phyloP scores from a whole-genome alignment of 53 echinoderm and acorn worm species.

The Zoroaster sp. region DNA sequence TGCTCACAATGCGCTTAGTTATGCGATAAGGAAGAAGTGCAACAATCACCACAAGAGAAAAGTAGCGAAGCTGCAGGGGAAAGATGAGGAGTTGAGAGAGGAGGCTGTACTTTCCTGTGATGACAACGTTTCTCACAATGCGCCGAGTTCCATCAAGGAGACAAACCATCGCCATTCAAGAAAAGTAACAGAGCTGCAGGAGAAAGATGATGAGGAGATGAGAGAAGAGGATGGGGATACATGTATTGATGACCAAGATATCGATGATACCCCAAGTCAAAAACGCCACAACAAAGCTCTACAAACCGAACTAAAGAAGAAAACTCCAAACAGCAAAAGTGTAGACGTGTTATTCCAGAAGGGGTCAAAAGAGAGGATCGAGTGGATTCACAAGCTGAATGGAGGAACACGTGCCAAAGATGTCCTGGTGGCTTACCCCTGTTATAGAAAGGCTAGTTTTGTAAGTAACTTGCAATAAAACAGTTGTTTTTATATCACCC shows the following conservation, averaged over 20 bases:
- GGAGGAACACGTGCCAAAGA: constrained; percentile 28
- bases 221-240: constrained; percentile 30
- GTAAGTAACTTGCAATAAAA: constrained; percentile 33
- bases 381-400: constrained; percentile 26
- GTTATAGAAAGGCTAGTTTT: constrained; percentile 36
- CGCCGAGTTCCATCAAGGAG: constrained; percentile 32
- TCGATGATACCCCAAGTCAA: background rate
- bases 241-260: constrained; percentile 20
- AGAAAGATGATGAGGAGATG: constrained; percentile 16
- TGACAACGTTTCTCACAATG: background rate
- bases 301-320: constrained; percentile 21
- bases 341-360: constrained; percentile 33
- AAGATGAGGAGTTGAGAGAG: constrained; percentile 1
- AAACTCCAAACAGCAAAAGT: constrained; percentile 25
- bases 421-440: constrained; percentile 33
- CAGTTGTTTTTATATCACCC: too few relatives aligned
- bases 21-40: constrained; percentile 18
- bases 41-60: constrained; percentile 11
- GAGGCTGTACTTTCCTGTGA: constrained; percentile 20
- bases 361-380: constrained; percentile 29
- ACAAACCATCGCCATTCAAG: constrained; percentile 18
- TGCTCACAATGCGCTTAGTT: constrained; percentile 10
- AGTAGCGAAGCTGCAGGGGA: background rate
- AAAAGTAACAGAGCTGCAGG: constrained; percentile 13
- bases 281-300: constrained; percentile 18